Evolutionary conservation across 2,888 invertebrate species (phyloP), one percentile per base, ranked within the genome.

Genomic region (Syritta pipiens): DNA sequence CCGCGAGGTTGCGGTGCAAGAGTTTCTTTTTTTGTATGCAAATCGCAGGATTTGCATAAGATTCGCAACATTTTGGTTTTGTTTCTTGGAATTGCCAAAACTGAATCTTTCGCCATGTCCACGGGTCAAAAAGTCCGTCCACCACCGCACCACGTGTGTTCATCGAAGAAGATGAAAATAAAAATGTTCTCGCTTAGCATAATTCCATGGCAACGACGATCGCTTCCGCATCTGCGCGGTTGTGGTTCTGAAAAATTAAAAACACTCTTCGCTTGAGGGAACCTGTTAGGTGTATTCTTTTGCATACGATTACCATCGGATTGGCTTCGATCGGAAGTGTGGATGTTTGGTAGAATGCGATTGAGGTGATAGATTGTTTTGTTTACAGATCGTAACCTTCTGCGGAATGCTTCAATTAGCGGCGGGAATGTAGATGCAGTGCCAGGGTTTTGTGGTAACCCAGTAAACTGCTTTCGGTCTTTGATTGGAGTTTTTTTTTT

Each of bases 241-340:
- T n/a, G 20, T 46, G 37, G 30, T 46, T 10, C 17, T 17, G 24
- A 9, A 14, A 20, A 37, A 1, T 37, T 9, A 3, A 2, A 14
- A 35, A n/a, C 12, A 9, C 9, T 35, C 32, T 17, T 42, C 7
- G 26, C 0, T 12, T 42, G 7, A 37, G n/a, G 9, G 5, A 57
- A 68, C 57, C 57, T 19, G 57, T 42, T 68, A 6, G 10, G 20
- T 48, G 57, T 57, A 68, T 57, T 68, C 57, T 59, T 68, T 24
- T 59, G 49, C 57, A 59, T 57, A 42, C 3, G 22, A 68, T 68
- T 68, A 55, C n/a, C 59, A 46, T n/a, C n/a, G n/a, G n/a, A n/a
- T 57, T 49, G 14, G 10, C 9, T 12, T 44, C 12, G 3, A 30
- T 30, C 14, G 30, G n/a, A 19, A 3, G 7, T 51, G 32, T 20